Evolutionary conservation across 2,888 invertebrate genomes (phyloP).

Genomic region (Leptopterna dolabrata): DNA sequence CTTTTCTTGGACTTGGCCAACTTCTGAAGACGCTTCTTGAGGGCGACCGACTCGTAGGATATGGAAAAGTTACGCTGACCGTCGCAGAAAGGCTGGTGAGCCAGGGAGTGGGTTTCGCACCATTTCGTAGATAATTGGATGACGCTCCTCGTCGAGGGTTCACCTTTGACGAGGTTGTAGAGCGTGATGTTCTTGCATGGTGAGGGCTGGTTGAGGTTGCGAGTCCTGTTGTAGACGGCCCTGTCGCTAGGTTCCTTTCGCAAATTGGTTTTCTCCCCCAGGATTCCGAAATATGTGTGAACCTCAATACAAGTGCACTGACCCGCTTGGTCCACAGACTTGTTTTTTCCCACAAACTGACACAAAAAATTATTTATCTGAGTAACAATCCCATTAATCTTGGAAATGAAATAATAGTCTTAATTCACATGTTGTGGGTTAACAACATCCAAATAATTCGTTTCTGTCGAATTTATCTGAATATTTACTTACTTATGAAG

Average conservation of each 20-base stretch:
- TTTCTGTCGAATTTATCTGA: no score
- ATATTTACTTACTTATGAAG: no score
- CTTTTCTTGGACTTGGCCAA: not conserved
- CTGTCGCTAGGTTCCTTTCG: not conserved
- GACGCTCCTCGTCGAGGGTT: not conserved
- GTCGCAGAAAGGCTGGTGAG: not conserved
- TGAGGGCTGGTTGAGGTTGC: not conserved
- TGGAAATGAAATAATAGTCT: no score
- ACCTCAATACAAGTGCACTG: not conserved
- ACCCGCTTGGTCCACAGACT: not conserved
- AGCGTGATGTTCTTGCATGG: not conserved
- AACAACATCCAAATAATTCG: no score
- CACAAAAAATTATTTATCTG: no score
- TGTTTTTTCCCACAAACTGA: no score
- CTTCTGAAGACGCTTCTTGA: not conserved
- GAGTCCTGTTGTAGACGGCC: not conserved
- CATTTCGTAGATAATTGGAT: slow-evolving; percentile 6
- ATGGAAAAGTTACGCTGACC: not conserved
- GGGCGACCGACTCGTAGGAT: not conserved
- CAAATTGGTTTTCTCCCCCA: not conserved
- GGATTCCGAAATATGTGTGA: not conserved
- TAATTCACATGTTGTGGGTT: no score
- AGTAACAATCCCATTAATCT: no score
- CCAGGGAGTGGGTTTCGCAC: slow-evolving; percentile 1
- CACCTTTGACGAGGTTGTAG: slow-evolving; percentile 9